Base-by-base conservation (phyloP, 2,113 vertebrate species). In the Barnardius zonarius region DNA sequence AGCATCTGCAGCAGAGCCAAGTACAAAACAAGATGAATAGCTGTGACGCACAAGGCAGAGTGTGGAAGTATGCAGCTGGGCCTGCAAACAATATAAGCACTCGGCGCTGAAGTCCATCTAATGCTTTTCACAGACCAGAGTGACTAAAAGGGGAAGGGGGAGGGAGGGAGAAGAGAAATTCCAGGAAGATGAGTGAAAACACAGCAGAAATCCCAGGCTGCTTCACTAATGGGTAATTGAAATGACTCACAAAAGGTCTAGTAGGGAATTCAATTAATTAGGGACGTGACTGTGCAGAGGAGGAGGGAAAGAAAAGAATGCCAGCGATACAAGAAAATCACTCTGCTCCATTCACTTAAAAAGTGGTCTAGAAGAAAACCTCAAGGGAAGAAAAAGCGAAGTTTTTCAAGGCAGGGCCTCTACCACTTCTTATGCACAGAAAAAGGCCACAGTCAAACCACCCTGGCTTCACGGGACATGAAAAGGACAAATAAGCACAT, bases 11-110 rank as follows among this genome's bases (percentile, higher is more conserved):
- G 96, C 96, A 92, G 87, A 97, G 97, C 97, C 95, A 72, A 97
- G 97, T 95, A 94, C 97, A 97, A 97, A 97, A 96, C 95, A 97
- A 98, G 97, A 98, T 97, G 97, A 98, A 98, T 96, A 97, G 98
- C 93, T 43, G 41, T 98, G 98, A 98, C 97, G 96, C 97, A 77
- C 66, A 92, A 96, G 93, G 96, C 97, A 95, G 81, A 67, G 92
- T 97, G 96, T 86, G 74, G 78, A 98, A 98, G 96, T 93, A 97
- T 97, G 96, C 87, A 78, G 97, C 93, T 88, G 89, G 95, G 95
- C 66, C 94, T 97, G 96, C 88, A 97, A 97, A 97, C 97, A 97
- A 97, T 98, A 97, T 96, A 95, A 94, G 95, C 93, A 94, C 96
- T 97, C 59, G 90, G 87, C 27, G 0, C 93, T 97, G 62, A 81